These are phyloP conservation scores for Ciconia stormi DNA, from an alignment of 2,113 vertebrate species.

Conservation along the genomic window DNA sequence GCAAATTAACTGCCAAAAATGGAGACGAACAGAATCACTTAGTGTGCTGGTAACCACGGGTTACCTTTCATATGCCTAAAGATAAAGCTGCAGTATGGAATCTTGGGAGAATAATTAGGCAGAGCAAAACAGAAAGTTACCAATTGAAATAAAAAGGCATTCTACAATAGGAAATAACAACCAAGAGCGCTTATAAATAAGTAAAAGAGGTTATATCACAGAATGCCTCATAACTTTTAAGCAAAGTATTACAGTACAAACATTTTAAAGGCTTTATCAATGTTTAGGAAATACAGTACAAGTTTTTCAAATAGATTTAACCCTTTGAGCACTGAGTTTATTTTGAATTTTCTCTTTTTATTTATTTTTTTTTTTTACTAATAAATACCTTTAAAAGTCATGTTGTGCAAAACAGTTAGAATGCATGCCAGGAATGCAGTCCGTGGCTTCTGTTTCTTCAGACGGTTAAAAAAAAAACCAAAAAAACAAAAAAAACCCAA, in stretches of 20 bases:
- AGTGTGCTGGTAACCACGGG: slow-evolving; percentile 95
- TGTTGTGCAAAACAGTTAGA: slow-evolving; percentile 95
- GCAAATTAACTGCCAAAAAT: slow-evolving; percentile 97
- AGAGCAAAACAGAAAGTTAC: slow-evolving; percentile 89
- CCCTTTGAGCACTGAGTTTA: slow-evolving; percentile 95
- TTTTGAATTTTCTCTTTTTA: slow-evolving; percentile 67
- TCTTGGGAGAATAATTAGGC: slow-evolving; percentile 96
- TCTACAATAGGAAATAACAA: slow-evolving; percentile 91
- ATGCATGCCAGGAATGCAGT: slow-evolving; percentile 70
- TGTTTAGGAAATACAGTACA: slow-evolving; percentile 94
- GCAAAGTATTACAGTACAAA: slow-evolving; percentile 98
- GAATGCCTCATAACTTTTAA: slow-evolving; percentile 92
- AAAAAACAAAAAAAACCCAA: not conserved
- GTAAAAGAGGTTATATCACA: slow-evolving; percentile 86
- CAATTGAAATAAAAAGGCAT: slow-evolving; percentile 90
- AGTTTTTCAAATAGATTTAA: slow-evolving; percentile 91
- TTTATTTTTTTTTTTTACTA: slow-evolving; percentile 55
- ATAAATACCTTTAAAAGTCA: slow-evolving; percentile 85
- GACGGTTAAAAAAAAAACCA: slow-evolving; percentile 39
- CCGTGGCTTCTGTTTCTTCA: slow-evolving; percentile 70
- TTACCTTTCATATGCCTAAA: slow-evolving; percentile 96
- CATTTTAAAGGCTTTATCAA: slow-evolving; percentile 87
- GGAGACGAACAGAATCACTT: slow-evolving; percentile 91
- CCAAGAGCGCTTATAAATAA: slow-evolving; percentile 92
- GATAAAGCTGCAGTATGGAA: slow-evolving; percentile 96